These are phyloP conservation scores for Alethe diademata DNA, from an alignment of 2,113 vertebrate genomes.

Conservation along the genomic window DNA sequence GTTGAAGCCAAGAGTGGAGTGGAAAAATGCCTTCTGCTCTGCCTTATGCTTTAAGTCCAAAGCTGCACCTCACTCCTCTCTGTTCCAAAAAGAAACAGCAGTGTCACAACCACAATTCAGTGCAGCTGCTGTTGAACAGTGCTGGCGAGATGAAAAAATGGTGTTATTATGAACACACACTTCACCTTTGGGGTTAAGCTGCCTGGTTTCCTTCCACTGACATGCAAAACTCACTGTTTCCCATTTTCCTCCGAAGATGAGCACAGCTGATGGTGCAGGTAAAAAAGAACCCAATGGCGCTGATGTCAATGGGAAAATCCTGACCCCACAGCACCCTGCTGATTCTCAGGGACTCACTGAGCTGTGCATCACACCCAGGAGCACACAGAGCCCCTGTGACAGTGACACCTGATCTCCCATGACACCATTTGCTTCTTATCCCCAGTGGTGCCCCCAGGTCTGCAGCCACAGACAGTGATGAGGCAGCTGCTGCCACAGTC, in stretches of 20 bases:
- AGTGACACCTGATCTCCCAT: neutral
- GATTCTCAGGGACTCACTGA: neutral
- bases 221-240: neutral
- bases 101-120: neutral
- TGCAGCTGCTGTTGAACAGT: neutral
- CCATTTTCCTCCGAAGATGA: neutral
- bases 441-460: neutral
- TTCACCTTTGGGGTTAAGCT: neutral
- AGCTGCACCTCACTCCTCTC: neutral
- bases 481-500: neutral
- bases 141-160: neutral
- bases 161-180: neutral
- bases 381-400: neutral
- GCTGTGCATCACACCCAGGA: neutral
- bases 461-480: neutral
- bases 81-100: neutral
- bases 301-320: neutral
- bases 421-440: neutral
- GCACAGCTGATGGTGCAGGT: neutral
- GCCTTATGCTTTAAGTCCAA: neutral
- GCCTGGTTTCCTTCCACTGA: neutral
- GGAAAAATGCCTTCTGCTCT: neutral
- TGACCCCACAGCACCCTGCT: neutral
- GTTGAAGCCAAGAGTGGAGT: neutral
- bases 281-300: neutral